Percentiles rank a stretch among this genome's conserved stretches.
These are phyloP conservation scores for Anoplolepis gracilipes DNA, from an alignment of 1,140 invertebrate genomes.

Conservation along the genomic window DNA sequence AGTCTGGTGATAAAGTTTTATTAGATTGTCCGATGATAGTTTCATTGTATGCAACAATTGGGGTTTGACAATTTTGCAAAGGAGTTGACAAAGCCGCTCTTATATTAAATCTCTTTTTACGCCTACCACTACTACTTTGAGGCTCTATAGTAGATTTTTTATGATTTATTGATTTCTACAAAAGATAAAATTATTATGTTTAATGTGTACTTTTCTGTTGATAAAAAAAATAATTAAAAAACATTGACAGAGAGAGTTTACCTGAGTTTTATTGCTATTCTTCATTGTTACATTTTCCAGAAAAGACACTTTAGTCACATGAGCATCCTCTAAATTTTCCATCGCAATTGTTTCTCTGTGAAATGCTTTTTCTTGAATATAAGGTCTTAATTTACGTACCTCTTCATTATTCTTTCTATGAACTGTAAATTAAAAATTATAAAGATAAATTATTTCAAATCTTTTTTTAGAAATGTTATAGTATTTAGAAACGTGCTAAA, in stretches of 20 bases:
- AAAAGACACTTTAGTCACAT: background rate
- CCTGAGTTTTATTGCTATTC: conserved; percentile 50
- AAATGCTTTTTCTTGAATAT: conserved; percentile 87
- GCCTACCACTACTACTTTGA: conserved; percentile 89
- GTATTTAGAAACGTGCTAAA: background rate
- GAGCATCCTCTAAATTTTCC: conserved; percentile 63
- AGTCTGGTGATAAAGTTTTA: conserved; percentile 45
- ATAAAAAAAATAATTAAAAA: background rate
- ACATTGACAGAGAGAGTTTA: background rate
- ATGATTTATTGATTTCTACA: conserved; percentile 86
- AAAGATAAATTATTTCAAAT: conserved; percentile 14
- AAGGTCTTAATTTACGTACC: conserved; percentile 86
- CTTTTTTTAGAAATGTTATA: background rate
- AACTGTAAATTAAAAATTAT: conserved; percentile 70
- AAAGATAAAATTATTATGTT: conserved; percentile 5
- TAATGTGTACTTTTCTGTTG: conserved; percentile 23
- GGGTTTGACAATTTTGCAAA: conserved; percentile 85
- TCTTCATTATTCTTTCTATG: conserved; percentile 88
- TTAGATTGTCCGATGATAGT: conserved; percentile 48
- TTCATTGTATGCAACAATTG: conserved; percentile 78
- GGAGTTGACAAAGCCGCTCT: conserved; percentile 89
- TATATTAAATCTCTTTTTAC: conserved; percentile 89
- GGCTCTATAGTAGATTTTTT: conserved; percentile 86
- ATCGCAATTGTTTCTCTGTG: conserved; percentile 83
- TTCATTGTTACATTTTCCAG: background rate